Evolutionary conservation across 2,113 vertebrate species (phyloP), one percentile per base, ranked within the genome.

Genomic region (Pontoporia blainvillei): DNA sequence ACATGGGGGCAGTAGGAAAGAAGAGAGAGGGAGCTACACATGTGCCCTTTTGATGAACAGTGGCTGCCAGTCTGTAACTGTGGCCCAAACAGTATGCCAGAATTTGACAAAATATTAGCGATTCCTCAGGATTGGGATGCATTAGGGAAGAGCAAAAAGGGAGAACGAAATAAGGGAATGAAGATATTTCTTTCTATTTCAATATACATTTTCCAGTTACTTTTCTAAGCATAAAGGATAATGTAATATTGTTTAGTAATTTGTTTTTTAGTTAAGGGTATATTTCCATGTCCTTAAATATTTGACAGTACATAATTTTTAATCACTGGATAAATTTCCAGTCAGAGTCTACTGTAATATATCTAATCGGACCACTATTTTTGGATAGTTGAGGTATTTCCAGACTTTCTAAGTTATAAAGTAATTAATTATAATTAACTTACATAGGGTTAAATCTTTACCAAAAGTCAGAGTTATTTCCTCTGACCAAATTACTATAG

Each of bases 401-500:
- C 36, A 90, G 41, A 75, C 88, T 44, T 69, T 88, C 52, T 96
- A 29, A 59, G 8, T 73, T 71, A 96, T 67, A 91, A 89, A 89
- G 27, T 83, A 54, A 83, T 72, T 54, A 54, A 29, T 25, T 88
- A 0, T 84, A 79, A 46, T 81, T 92, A 81, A 69, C 21, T 81
- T 92, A 75, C 8, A 34, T 57, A 75, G 9, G 20, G 6, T 89
- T 89, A 71, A 72, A 79, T 92, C 7, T 81, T 94, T 86, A 75
- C 75, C 12, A 18, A 5, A 94, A 92, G 23, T 36, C 27, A 59
- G 85, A 14, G 14, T 94, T 86, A 73, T 84, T 89, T 88, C 64
- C 29, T 94, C 49, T 39, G 8, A 78, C 72, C 46, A 88, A 71
- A 61, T 62, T 54, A 27, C 39, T 78, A 23, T 88, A 72, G 41